Percentiles rank a stretch among this genome's conserved stretches.
These are phyloP conservation scores for Heteromyza rotundicornis DNA, from an alignment of 2,888 invertebrate genomes.

Conservation along the genomic window DNA sequence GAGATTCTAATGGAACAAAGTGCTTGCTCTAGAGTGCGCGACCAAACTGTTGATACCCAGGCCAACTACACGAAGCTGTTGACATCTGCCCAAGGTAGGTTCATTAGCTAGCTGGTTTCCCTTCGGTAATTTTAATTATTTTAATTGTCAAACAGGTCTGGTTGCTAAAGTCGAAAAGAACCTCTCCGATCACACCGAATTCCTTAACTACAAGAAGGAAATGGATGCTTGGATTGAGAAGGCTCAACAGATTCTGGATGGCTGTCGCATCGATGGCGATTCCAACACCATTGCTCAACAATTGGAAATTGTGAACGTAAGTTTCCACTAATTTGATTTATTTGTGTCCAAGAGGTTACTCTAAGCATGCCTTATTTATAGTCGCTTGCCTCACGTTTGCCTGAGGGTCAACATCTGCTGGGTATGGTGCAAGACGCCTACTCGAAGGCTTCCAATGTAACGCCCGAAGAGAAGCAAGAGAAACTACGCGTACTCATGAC, in stretches of 20 bases:
- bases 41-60: slow-evolving; percentile 84
- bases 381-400: slow-evolving; percentile 68
- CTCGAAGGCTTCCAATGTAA: slow-evolving; percentile 81
- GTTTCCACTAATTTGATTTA: slow-evolving; percentile 31
- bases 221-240: slow-evolving; percentile 83
- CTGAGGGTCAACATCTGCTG: slow-evolving; percentile 85
- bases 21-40: slow-evolving; percentile 83
- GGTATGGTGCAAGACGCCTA: slow-evolving; percentile 84
- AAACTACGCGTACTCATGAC: slow-evolving; percentile 78
- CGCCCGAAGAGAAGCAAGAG: slow-evolving; percentile 81
- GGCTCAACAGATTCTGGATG: slow-evolving; percentile 81
- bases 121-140: not conserved
- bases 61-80: slow-evolving; percentile 80
- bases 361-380: slow-evolving; percentile 25
- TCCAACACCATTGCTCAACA: slow-evolving; percentile 78
- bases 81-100: slow-evolving; percentile 75
- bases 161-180: slow-evolving; percentile 89
- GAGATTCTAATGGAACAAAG: slow-evolving; percentile 86
- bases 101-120: not conserved
- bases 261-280: slow-evolving; percentile 83
- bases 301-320: slow-evolving; percentile 78
- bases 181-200: slow-evolving; percentile 88
- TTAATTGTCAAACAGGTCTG: too few species aligned
- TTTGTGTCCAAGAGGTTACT: not conserved
- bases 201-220: slow-evolving; percentile 83